Percentiles rank a stretch among this genome's conserved stretches.
These are phyloP conservation scores for Hirundo rustica DNA, from an alignment of 2,797 vertebrate species.

Conservation along the genomic window DNA sequence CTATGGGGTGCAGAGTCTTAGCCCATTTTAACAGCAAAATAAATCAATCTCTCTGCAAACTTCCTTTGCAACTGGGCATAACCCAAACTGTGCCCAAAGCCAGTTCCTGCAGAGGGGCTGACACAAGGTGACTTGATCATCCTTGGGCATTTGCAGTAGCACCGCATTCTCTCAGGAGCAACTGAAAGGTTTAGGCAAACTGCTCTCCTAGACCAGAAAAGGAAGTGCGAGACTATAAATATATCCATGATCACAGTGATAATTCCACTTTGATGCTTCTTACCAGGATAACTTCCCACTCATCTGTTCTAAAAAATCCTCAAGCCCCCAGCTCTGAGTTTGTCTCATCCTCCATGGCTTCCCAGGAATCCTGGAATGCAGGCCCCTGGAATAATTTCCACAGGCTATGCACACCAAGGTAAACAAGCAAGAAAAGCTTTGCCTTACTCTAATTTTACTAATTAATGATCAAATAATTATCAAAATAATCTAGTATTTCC, in stretches of 20 bases:
- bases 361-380: background rate
- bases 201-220: background rate
- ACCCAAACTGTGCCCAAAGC: background rate
- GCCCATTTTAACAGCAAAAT: background rate
- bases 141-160: background rate
- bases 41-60: background rate
- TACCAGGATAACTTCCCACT: conserved; percentile 19
- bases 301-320: conserved; percentile 21
- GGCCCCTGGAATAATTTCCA: background rate
- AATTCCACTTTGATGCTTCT: background rate
- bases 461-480: conserved; percentile 7
- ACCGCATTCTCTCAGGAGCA: background rate
- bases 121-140: background rate
- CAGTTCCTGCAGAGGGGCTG: background rate
- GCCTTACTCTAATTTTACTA: background rate
- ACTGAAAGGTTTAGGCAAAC: background rate
- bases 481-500: background rate
- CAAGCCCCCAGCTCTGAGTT: background rate
- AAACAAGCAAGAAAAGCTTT: background rate
- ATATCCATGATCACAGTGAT: background rate
- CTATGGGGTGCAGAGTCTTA: background rate
- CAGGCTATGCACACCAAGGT: background rate
- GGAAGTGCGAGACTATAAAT: background rate
- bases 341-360: background rate
- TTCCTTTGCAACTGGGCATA: background rate